Evolutionary conservation across 2,797 vertebrate genomes (phyloP), one percentile per base, ranked within the genome.

Genomic region (Gila robusta): DNA sequence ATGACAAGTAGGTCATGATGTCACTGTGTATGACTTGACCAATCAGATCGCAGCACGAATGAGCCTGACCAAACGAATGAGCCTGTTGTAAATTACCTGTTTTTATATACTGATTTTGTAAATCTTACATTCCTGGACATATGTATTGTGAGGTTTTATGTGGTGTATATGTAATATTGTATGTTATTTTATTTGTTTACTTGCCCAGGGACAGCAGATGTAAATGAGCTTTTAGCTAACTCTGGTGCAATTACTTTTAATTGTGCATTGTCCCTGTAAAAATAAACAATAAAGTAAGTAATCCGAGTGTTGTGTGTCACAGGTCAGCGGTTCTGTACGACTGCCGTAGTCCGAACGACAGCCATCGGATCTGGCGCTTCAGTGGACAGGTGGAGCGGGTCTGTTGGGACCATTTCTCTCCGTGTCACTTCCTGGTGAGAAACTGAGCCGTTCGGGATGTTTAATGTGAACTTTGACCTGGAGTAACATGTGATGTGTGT

Each of bases 341-440:
- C 91, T 99, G 98, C 89, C 96, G 98, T 19, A 98, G 94, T 92
- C 97, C 98, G 1, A 94, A 97, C 32, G 94, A 94, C 81, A 97
- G 93, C 90, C 93, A 96, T 85, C 95, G 98, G 1, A 93, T 95
- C 12, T 99, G 98, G 98, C 92, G 97, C 14, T 99, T 99, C 76
- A 99, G 98, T 1, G 98, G 98, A 6, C 96, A 99, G 89, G 97
- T 99, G 35, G 98, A 99, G 92, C 96, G 98, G 62, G 93, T 99
- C 21, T 93, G 92, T 3, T 99, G 98, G 98, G 96, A 99, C 92
- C 97, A 98, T 88, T 99, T 99, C 87, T 98, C 97, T 47, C 98
- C 98, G 0, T 98, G 95, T 83, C 95, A 98, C 92, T 99, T 98
- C 92, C 94, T 99, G 94, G 98, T 99, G 91, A 96, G 93, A 37